Evolutionary conservation across 2,888 invertebrate species (phyloP).

Genomic region (Pogonocherus hispidulus): DNA sequence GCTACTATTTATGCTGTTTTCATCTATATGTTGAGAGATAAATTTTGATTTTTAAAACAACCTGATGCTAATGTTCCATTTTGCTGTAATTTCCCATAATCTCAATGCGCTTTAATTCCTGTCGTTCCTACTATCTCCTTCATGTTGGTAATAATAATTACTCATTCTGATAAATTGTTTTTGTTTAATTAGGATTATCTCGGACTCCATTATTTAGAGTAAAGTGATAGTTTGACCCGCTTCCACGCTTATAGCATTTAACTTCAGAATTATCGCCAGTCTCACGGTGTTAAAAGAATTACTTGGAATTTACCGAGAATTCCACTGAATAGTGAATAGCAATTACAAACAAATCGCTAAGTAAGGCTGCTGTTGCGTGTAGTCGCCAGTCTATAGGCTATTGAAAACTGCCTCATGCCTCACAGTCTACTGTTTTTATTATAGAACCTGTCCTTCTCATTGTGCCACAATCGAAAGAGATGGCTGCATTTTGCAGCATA

Average conservation of each 20-base stretch:
- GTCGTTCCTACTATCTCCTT: background rate
- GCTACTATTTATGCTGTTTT: too few species aligned
- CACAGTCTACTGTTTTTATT: conserved; percentile 15
- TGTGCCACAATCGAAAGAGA: conserved; percentile 1
- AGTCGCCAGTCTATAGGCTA: background rate
- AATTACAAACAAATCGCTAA: conserved; percentile 17
- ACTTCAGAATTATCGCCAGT: background rate
- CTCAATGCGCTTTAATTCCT: too few species aligned
- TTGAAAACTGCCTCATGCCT: background rate
- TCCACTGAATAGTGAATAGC: too few species aligned
- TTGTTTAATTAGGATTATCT: background rate
- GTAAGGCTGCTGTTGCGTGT: conserved; percentile 1
- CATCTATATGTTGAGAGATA: too few species aligned
- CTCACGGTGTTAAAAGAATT: background rate
- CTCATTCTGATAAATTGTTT: background rate
- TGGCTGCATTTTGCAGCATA: conserved; percentile 7
- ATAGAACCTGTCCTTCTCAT: background rate
- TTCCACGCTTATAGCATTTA: background rate
- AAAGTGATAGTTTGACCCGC: background rate
- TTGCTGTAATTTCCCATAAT: too few species aligned
- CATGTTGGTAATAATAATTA: background rate
- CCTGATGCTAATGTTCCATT: too few species aligned
- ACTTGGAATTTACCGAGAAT: too few species aligned
- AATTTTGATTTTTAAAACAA: too few species aligned
- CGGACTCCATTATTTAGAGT: background rate